phyloP scores from a whole-genome alignment of 2,797 vertebrate species.

The Mormyrops attenuatus region DNA sequence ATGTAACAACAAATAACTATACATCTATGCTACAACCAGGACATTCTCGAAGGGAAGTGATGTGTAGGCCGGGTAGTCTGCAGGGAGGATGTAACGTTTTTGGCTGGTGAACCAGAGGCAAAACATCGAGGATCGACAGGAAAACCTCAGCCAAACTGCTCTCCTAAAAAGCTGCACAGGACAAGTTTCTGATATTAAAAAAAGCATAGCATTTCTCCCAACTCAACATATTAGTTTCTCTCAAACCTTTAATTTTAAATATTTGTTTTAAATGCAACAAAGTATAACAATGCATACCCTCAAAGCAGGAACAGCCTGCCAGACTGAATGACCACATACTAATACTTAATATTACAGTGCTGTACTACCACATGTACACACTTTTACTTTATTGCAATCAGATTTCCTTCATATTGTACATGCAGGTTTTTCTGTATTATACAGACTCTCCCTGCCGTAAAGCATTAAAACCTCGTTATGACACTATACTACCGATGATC shows the following conservation, averaged over 20 bases:
- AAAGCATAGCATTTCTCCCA: neutral
- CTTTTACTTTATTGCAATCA: neutral
- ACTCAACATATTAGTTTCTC: neutral
- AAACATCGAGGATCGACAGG: neutral
- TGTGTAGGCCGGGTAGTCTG: neutral
- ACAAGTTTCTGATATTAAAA: conserved; percentile 29
- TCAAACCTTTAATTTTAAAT: conserved; percentile 9
- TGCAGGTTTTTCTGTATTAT: neutral
- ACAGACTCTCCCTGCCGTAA: neutral
- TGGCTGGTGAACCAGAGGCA: conserved; percentile 28
- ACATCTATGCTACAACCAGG: neutral
- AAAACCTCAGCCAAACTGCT: conserved; percentile 18
- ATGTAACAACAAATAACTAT: neutral
- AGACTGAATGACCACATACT: neutral
- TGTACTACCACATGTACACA: neutral
- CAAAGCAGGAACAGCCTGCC: neutral
- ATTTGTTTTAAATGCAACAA: conserved; percentile 23
- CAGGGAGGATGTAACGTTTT: neutral
- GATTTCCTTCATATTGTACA: conserved; percentile 1
- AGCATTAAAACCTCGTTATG: neutral
- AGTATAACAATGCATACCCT: conserved; percentile 27
- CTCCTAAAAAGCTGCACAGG: conserved; percentile 34
- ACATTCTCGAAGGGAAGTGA: neutral
- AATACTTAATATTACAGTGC: neutral
- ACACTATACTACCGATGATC: conserved; percentile 16